Evolutionary conservation across 2,888 invertebrate genomes (phyloP).

Genomic region (Chirona hameri): DNA sequence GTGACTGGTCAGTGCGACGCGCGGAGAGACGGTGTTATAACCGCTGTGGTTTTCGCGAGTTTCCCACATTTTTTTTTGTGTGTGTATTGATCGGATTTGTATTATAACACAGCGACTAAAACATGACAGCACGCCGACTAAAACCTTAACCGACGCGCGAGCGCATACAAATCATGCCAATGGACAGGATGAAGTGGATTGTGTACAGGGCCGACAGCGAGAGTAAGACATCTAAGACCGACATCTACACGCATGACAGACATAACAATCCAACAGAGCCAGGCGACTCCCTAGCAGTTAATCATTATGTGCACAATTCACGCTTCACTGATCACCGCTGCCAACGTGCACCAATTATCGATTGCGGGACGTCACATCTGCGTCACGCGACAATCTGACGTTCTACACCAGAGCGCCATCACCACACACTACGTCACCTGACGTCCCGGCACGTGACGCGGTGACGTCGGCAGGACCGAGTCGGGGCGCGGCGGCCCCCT

Average conservation of each 20-base stretch:
- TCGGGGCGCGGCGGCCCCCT: no score
- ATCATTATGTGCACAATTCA: not conserved
- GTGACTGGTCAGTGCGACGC: no score
- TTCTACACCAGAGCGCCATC: no score
- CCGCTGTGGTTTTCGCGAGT: no score
- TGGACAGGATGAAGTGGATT: not conserved
- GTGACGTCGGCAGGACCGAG: not conserved
- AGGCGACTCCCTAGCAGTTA: not conserved
- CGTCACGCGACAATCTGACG: no score
- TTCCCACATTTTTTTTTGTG: no score
- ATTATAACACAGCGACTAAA: not conserved
- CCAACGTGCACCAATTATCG: no score
- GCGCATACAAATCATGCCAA: not conserved
- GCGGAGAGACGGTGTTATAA: no score
- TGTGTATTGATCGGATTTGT: not conserved
- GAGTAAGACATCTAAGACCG: not conserved
- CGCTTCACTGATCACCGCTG: not conserved
- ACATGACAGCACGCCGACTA: not conserved
- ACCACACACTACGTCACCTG: no score
- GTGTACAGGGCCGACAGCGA: not conserved
- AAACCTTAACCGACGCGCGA: not conserved
- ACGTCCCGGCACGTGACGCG: not conserved
- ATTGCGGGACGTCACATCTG: no score
- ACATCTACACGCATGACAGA: not conserved
- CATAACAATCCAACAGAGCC: not conserved